Conservation (phyloP, 2,113 vertebrate genomes). For the Engraulis encrasicolus region DNA sequence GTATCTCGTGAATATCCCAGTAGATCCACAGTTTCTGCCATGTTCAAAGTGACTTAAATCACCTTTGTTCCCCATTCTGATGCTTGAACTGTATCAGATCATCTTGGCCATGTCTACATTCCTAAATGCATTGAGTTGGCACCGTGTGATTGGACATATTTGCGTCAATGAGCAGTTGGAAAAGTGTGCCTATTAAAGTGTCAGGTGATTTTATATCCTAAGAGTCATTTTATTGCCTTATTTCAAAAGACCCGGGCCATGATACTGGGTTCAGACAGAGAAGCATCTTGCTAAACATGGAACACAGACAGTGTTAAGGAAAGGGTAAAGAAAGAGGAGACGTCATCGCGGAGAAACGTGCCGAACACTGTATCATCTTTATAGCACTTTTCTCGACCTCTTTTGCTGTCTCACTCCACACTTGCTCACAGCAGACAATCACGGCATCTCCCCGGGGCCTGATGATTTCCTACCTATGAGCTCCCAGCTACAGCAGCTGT, state of each 20-base stretch:
- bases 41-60: too few relatives aligned
- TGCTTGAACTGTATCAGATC: too few relatives aligned
- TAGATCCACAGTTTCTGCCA: too few relatives aligned
- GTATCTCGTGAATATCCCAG: too few relatives aligned
- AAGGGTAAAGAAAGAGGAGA: neutral
- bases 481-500: neutral
- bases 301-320: neutral
- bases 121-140: too few relatives aligned
- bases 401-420: neutral
- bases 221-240: neutral
- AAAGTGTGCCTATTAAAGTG: too few relatives aligned
- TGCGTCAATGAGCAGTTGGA: too few relatives aligned
- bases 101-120: too few relatives aligned
- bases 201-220: too few relatives aligned
- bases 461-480: neutral
- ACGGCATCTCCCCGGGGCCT: neutral
- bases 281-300: neutral
- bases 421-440: neutral
- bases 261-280: neutral
- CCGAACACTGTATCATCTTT: neutral
- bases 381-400: conserved; percentile 10
- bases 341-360: conserved; percentile 2
- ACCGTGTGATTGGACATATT: too few relatives aligned
- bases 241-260: neutral
- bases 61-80: too few relatives aligned